These are phyloP conservation scores for Onychorhynchus coronatus DNA, from an alignment of 2,113 vertebrate species.

Conservation along the genomic window DNA sequence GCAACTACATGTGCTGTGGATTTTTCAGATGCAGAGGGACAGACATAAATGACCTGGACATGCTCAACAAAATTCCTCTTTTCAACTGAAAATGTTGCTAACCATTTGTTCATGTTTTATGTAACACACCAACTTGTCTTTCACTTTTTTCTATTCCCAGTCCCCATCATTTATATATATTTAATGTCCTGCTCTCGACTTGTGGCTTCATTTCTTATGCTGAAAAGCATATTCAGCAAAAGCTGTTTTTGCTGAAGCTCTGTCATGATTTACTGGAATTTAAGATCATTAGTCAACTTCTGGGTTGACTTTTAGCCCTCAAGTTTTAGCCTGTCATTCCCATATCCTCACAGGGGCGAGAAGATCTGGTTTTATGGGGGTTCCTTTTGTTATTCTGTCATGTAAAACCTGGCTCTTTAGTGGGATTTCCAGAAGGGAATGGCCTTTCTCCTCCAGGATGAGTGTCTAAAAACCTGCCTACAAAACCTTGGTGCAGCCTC, in stretches of 20 bases:
- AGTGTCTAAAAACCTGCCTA: neutral
- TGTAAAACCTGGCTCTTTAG: neutral
- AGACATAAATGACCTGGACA: neutral
- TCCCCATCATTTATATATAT: conserved; percentile 14
- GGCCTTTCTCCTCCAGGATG: neutral
- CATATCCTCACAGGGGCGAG: neutral
- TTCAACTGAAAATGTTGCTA: neutral
- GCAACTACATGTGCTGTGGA: neutral
- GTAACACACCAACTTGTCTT: neutral
- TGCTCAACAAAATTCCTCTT: neutral
- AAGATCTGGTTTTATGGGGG: neutral
- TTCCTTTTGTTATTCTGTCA: neutral
- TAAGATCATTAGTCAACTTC: neutral
- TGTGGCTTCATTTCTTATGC: neutral
- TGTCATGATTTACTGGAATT: neutral
- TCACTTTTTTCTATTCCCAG: neutral
- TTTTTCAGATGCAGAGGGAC: neutral
- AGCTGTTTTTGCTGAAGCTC: neutral
- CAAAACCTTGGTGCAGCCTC: too few species aligned
- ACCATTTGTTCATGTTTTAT: conserved; percentile 33
- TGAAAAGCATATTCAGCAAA: conserved; percentile 3
- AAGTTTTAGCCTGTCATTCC: neutral
- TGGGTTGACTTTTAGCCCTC: neutral
- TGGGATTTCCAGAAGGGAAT: neutral
- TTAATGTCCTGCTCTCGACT: neutral